Evolutionary conservation across 2,888 invertebrate genomes (phyloP), one percentile per base, ranked within the genome.

Genomic region (Eupithecia dodoneata): DNA sequence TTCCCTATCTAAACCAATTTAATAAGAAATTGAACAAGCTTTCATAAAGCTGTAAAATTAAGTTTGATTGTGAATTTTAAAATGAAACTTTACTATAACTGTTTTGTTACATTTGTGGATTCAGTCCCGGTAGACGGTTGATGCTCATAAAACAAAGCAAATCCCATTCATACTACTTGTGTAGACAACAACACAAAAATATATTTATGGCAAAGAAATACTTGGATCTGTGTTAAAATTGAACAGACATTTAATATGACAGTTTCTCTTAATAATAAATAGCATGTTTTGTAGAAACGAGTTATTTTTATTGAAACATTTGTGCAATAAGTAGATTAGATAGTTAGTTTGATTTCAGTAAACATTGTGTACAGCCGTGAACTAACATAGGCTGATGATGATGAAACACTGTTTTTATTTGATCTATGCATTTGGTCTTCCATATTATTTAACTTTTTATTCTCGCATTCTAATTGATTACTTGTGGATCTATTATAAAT

Each of bases 401-500:
- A 13, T 49, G 13, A 49, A 49, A 49, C 49, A 49, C 49, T 13
- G 49, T 13, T 9, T 81, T 76, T 76, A 72, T 1, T 80, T 82
- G 83, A 81, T 78, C 81, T 82, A 82, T 84, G 81, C 76, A 81
- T 86, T 86, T 85, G 82, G 87, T 87, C 87, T 88, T 88, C 87
- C 88, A 87, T 77, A 73, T 81, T 77, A 59, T 52, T 52, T n/a
- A n/a, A 0, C 13, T 13, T 15, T 52, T 52, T 5, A 15, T 15
- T 49, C 49, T 52, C 52, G 15, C 5, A 52, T 15, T 15, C n/a
- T 55, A 4, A 59, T 18, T 59, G 18, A 59, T 18, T 59, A 9
- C 59, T 9, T 59, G 3, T 59, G n/a, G 6, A 6, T n/a, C 15
- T 4, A n/a, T 59, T 30, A 63, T 30, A 30, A 30, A 63, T 30